Evolutionary conservation across 64 coral and sea anemone genomes (phyloP).

Genomic region (Montipora efflorescens): DNA sequence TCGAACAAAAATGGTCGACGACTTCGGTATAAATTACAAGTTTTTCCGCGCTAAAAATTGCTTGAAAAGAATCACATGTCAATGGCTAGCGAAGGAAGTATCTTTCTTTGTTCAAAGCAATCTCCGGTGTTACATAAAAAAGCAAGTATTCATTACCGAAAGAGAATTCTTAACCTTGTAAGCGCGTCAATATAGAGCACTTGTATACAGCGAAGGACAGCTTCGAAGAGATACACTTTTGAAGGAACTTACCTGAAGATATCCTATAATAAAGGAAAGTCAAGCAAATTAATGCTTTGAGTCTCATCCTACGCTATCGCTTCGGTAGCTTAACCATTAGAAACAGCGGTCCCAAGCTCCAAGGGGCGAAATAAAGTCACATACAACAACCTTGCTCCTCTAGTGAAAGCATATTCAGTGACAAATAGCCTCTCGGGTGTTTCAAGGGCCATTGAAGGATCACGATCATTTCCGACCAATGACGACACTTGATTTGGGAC

Average conservation of each 20-base stretch:
- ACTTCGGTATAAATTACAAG: slow-evolving; percentile 46
- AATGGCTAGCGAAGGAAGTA: not conserved
- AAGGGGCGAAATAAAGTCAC: slow-evolving; percentile 29
- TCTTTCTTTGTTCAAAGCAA: slow-evolving; percentile 36
- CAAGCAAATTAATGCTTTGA: slow-evolving; percentile 68
- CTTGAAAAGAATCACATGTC: not conserved
- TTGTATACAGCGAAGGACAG: not conserved
- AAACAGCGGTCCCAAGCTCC: slow-evolving; percentile 30
- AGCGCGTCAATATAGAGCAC: slow-evolving; percentile 21
- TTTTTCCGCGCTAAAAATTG: slow-evolving; percentile 33
- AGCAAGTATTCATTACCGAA: not conserved
- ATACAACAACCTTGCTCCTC: slow-evolving; percentile 6
- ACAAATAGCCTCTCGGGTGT: not conserved
- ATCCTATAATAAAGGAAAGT: slow-evolving; percentile 28
- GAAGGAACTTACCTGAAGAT: slow-evolving; percentile 40
- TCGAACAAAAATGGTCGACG: slow-evolving; percentile 40
- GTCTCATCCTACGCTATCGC: slow-evolving; percentile 61
- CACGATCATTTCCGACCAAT: slow-evolving; percentile 46
- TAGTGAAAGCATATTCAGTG: not conserved
- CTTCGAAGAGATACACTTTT: slow-evolving; percentile 26
- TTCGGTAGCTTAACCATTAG: slow-evolving; percentile 51
- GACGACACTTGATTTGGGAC: not conserved
- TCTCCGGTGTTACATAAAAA: slow-evolving; percentile 7
- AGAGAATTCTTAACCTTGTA: slow-evolving; percentile 33
- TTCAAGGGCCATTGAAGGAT: slow-evolving; percentile 8